Evolutionary conservation across 2,113 vertebrate genomes (phyloP).

Genomic region (Calypte anna): DNA sequence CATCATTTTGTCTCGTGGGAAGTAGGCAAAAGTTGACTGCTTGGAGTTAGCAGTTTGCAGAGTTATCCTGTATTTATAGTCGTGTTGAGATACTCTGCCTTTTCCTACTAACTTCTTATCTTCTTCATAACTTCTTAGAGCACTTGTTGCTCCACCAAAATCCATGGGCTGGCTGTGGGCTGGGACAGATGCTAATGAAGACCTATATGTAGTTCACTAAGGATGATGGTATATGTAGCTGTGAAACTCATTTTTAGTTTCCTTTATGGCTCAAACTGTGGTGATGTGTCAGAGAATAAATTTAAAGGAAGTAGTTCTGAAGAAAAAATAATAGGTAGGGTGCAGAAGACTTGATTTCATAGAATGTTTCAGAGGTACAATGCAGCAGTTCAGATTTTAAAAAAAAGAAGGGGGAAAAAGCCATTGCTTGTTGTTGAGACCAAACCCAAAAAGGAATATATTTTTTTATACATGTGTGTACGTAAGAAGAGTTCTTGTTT

Average conservation of each 20-base stretch:
- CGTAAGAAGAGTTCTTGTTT: neutral
- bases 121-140: neutral
- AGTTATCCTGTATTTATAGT: neutral
- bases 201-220: neutral
- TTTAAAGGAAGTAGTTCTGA: neutral
- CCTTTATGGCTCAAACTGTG: neutral
- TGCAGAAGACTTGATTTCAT: neutral
- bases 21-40: neutral
- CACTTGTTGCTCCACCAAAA: neutral
- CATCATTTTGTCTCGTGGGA: neutral
- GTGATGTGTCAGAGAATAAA: neutral
- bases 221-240: neutral
- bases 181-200: neutral
- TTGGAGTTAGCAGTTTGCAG: rapidly evolving
- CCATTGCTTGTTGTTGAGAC: neutral
- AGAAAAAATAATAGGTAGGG: neutral
- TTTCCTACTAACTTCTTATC: neutral
- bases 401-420: rapidly evolving
- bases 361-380: neutral
- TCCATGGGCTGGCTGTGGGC: neutral
- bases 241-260: neutral
- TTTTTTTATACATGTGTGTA: neutral
- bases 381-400: neutral
- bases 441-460: neutral
- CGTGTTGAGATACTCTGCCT: neutral